Conservation (phyloP, 2,113 vertebrate genomes). For the Pseudorasbora parva region DNA sequence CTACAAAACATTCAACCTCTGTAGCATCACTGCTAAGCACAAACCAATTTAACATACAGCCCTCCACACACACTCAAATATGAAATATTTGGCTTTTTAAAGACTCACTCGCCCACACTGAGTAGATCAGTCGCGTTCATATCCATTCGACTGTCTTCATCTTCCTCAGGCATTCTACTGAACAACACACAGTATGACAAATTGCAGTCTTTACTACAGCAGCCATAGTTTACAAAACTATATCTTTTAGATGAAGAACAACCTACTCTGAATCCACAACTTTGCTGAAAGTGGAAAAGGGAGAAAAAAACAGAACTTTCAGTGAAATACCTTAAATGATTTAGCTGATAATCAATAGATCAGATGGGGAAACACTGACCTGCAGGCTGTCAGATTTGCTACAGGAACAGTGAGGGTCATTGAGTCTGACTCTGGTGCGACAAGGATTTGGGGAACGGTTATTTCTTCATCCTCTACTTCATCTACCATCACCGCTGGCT, state of each 20-base stretch:
- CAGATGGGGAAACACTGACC: constrained; percentile 54
- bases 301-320: not conserved
- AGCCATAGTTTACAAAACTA: not conserved
- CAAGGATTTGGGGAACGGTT: constrained; percentile 67
- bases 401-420: constrained; percentile 15
- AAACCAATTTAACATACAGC: too few species aligned
- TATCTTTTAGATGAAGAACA: not conserved
- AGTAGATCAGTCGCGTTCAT: constrained; percentile 65
- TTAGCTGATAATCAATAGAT: not conserved
- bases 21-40: too few species aligned
- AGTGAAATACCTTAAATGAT: not conserved
- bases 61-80: not conserved
- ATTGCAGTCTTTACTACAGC: not conserved
- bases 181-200: not conserved
- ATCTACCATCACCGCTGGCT: constrained; percentile 52
- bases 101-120: constrained; percentile 71
- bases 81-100: not conserved
- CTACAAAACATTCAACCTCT: too few species aligned
- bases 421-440: constrained; percentile 51
- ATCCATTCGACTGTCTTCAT: constrained; percentile 41
- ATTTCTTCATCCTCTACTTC: constrained; percentile 31
- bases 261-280: constrained; percentile 37
- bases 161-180: constrained; percentile 55
- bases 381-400: not conserved
- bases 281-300: constrained; percentile 40